These are phyloP conservation scores for Chaetodon auriga DNA, from an alignment of 2,113 vertebrate genomes.

Conservation along the genomic window DNA sequence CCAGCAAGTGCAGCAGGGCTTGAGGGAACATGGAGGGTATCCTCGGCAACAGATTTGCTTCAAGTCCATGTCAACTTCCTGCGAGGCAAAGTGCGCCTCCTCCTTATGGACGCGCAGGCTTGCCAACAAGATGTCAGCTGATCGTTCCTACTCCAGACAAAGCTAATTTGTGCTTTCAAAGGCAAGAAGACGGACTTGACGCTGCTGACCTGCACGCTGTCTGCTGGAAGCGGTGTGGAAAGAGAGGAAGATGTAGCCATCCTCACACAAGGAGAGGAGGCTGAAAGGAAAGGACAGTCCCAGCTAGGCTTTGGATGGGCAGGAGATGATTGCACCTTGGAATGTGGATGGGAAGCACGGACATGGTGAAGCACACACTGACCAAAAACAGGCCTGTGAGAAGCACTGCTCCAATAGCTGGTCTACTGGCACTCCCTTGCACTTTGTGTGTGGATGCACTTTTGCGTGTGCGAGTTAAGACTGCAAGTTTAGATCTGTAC, in stretches of 20 bases:
- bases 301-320: conserved; percentile 55
- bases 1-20: conserved; percentile 44
- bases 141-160: conserved; percentile 55
- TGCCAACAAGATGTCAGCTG: conserved; percentile 82
- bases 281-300: conserved; percentile 43
- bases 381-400: conserved; percentile 60
- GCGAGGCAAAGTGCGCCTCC: conserved; percentile 84
- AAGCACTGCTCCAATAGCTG: conserved; percentile 69
- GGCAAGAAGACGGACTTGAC: conserved; percentile 62
- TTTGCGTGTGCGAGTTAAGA: conserved; percentile 37
- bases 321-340: conserved; percentile 65
- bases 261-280: conserved; percentile 12
- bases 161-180: conserved; percentile 63
- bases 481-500: conserved; percentile 28
- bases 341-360: conserved; percentile 55
- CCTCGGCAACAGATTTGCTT: conserved; percentile 79
- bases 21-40: conserved; percentile 78
- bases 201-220: conserved; percentile 60
- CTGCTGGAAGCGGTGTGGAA: conserved; percentile 52
- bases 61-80: conserved; percentile 85
- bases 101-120: conserved; percentile 78
- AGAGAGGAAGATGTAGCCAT: conserved; percentile 29
- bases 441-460: conserved; percentile 76
- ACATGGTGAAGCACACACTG: conserved; percentile 52
- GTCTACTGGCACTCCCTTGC: conserved; percentile 76